phyloP scores from a whole-genome alignment of 2,888 invertebrate species.

The Zeuzera pyrina region DNA sequence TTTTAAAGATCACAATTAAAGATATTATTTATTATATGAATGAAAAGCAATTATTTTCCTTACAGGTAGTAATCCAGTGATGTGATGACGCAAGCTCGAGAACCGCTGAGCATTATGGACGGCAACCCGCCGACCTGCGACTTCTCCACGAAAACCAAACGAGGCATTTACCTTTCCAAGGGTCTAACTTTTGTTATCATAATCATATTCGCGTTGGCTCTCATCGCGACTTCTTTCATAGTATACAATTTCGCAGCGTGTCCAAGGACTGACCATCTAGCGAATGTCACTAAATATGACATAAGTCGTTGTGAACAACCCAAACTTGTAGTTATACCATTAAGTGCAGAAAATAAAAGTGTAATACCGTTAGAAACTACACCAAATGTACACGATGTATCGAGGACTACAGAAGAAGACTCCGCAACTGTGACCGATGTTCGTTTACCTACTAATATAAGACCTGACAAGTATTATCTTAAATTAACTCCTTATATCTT shows the following conservation, averaged over 20 bases:
- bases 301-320: constrained; percentile 40
- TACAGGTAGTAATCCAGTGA: constrained; percentile 59
- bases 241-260: constrained; percentile 85
- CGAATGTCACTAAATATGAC: constrained; percentile 60
- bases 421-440: constrained; percentile 60
- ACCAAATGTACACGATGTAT: constrained; percentile 22
- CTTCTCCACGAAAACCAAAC: constrained; percentile 75
- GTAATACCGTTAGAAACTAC: constrained; percentile 46
- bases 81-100: constrained; percentile 64
- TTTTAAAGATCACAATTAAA: too few species aligned
- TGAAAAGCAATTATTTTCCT: constrained; percentile 16
- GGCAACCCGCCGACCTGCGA: constrained; percentile 73
- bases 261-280: constrained; percentile 59
- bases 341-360: constrained; percentile 52
- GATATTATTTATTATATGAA: too few species aligned
- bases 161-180: constrained; percentile 77
- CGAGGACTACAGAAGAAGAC: constrained; percentile 22
- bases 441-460: constrained; percentile 78
- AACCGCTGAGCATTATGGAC: constrained; percentile 74
- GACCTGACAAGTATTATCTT: constrained; percentile 80
- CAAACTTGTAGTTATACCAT: constrained; percentile 52
- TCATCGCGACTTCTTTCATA: constrained; percentile 81
- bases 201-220: constrained; percentile 75
- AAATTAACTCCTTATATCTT: constrained; percentile 80
- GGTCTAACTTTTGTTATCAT: constrained; percentile 75